Conservation (phyloP, 1,140 invertebrate genomes). For the Geopemphigus sp. region DNA sequence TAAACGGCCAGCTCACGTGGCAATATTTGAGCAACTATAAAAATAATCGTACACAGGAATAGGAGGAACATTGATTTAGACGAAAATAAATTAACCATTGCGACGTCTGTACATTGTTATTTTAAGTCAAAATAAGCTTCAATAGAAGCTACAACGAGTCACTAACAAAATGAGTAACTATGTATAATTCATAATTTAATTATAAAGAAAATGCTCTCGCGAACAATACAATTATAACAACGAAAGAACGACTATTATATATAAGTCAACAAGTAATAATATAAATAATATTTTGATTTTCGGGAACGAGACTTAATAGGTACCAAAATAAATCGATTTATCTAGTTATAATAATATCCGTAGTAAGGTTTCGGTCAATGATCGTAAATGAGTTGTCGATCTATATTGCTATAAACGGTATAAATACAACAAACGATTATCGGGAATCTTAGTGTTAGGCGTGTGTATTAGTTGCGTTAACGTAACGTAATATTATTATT, state of each 20-base stretch:
- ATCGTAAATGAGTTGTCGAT: conserved; percentile 11
- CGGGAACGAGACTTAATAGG: conserved; percentile 29
- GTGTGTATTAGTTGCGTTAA: conserved; percentile 27
- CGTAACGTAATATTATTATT: not conserved
- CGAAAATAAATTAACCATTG: conserved; percentile 24
- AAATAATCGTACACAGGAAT: not conserved
- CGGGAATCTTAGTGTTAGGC: conserved; percentile 47
- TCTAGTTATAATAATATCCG: conserved; percentile 6
- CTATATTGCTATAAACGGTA: conserved; percentile 32
- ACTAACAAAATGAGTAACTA: conserved; percentile 49
- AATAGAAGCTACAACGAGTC: conserved; percentile 49
- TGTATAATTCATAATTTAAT: conserved; percentile 44
- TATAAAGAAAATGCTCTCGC: conserved; percentile 30
- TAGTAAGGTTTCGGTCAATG: conserved; percentile 31
- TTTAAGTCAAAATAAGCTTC: conserved; percentile 43
- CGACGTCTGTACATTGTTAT: conserved; percentile 42
- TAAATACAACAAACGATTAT: conserved; percentile 27
- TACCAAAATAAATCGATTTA: conserved; percentile 47
- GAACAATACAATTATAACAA: conserved; percentile 45
- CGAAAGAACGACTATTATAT: conserved; percentile 46
- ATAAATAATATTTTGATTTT: conserved; percentile 43
- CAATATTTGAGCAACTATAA: conserved; percentile 1
- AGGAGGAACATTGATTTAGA: not conserved
- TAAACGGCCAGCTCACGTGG: not conserved
- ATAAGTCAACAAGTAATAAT: conserved; percentile 48